phyloP scores from a whole-genome alignment of 2,888 invertebrate species.

The Cryptus viduatorius region DNA sequence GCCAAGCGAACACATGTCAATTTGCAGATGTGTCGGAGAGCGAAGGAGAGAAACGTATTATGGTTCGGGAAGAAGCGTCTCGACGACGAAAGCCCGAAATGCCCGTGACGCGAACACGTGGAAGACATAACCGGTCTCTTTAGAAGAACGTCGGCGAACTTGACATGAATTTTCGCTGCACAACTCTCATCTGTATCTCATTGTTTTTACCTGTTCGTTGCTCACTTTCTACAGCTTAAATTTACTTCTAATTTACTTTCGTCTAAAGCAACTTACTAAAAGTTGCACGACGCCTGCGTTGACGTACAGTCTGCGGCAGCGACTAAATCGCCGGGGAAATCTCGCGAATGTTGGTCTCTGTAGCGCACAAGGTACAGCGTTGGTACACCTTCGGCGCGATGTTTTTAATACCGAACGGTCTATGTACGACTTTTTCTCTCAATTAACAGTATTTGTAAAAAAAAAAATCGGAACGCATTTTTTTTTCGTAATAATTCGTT shows the following conservation, averaged over 20 bases:
- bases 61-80: background rate
- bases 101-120: constrained; percentile 68
- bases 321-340: constrained; percentile 53
- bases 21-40: constrained; percentile 21
- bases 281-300: background rate
- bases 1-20: constrained; percentile 1
- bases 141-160: constrained; percentile 50
- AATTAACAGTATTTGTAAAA: no score
- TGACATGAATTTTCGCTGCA: constrained; percentile 30
- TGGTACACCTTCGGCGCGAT: background rate
- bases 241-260: constrained; percentile 3
- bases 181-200: background rate
- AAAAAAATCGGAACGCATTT: no score
- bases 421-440: no score
- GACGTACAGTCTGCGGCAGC: background rate
- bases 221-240: constrained; percentile 11
- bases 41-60: constrained; percentile 10
- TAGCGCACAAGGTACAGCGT: background rate
- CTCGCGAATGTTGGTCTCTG: constrained; percentile 41
- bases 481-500: no score
- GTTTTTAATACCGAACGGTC: background rate
- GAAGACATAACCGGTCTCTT: constrained; percentile 72
- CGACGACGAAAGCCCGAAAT: constrained; percentile 29
- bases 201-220: constrained; percentile 21
- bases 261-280: constrained; percentile 16